Evolutionary conservation across 2,888 invertebrate species (phyloP).

Genomic region (Catocala fraxini): DNA sequence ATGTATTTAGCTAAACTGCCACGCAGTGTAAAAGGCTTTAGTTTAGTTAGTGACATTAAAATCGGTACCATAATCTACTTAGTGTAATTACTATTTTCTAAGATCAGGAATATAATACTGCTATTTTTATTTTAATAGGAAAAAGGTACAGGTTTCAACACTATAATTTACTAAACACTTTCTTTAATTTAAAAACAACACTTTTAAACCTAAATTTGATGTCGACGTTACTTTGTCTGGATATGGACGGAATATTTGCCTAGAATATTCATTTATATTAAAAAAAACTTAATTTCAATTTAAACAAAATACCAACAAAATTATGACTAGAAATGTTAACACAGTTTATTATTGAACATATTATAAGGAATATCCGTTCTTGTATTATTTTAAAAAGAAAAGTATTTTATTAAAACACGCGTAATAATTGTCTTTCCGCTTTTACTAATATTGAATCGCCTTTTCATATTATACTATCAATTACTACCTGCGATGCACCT

Average conservation of each 20-base stretch:
- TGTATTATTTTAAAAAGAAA: slow-evolving; percentile 1
- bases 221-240: neutral
- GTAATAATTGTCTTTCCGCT: neutral
- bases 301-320: slow-evolving; percentile 30
- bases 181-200: slow-evolving; percentile 19
- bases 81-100: slow-evolving; percentile 26
- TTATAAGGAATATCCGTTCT: neutral
- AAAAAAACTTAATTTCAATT: slow-evolving; percentile 23
- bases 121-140: neutral
- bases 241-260: slow-evolving; percentile 32
- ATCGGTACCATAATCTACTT: slow-evolving; percentile 17
- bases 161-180: neutral
- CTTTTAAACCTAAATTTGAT: neutral
- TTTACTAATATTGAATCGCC: neutral
- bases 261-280: slow-evolving; percentile 16
- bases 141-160: neutral
- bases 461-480: no score
- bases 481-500: no score
- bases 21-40: neutral
- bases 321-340: slow-evolving; percentile 49
- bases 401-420: neutral
- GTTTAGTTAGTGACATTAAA: neutral
- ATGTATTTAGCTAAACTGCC: no score
- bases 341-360: slow-evolving; percentile 30
- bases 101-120: slow-evolving; percentile 19